phyloP scores from a whole-genome alignment of 2,113 vertebrate genomes.

The Noctilio leporinus region DNA sequence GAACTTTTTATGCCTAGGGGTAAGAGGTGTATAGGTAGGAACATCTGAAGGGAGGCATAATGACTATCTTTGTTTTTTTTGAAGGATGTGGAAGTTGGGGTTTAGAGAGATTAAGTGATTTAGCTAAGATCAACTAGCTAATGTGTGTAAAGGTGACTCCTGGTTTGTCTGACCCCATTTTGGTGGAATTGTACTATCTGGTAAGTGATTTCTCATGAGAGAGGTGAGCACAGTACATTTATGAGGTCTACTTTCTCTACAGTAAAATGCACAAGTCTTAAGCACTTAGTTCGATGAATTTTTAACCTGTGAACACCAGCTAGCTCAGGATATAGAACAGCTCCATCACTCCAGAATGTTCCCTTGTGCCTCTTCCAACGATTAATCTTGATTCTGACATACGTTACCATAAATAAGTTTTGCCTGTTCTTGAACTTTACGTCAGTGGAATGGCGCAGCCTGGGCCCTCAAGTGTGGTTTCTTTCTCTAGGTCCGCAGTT shows the following conservation, averaged over 20 bases:
- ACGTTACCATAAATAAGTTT: background rate
- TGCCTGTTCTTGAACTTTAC: background rate
- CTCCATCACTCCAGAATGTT: background rate
- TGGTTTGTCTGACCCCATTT: background rate
- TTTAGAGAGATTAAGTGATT: background rate
- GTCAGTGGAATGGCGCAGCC: fast-evolving
- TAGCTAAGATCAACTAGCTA: background rate
- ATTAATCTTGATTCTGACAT: background rate
- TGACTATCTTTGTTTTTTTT: background rate
- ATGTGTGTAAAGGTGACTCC: background rate
- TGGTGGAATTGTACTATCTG: background rate
- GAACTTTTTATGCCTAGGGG: background rate
- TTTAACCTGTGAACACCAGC: background rate
- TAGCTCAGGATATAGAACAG: background rate
- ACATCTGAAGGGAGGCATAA: background rate
- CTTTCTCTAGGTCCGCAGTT: background rate
- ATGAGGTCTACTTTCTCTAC: background rate
- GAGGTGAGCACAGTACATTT: background rate
- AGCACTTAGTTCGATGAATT: background rate
- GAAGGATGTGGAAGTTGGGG: background rate
- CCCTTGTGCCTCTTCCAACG: background rate
- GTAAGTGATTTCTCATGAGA: background rate
- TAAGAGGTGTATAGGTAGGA: background rate
- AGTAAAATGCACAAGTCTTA: background rate
- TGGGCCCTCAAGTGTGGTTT: background rate